Evolutionary conservation across 1,140 invertebrate species (phyloP), one percentile per base, ranked within the genome.

Genomic region (Solenopsis fugax): DNA sequence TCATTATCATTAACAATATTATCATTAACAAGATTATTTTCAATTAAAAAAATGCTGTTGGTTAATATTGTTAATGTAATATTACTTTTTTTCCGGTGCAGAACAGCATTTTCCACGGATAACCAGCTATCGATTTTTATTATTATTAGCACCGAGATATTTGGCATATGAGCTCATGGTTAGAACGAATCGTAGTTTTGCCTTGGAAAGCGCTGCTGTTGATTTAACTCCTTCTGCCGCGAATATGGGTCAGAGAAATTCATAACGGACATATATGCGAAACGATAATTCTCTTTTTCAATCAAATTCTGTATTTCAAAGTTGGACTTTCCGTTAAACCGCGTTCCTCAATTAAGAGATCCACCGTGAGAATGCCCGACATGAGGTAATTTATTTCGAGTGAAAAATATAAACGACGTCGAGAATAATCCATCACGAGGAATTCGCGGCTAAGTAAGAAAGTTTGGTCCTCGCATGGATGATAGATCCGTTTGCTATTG

Each of bases 231-330:
- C 7, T 50, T 60, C n/a, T 18, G 16, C 3, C 41, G 21, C 41
- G 24, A 37, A 82, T 73, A 48, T 18, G 18, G 24, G 24, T 82
- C 78, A 58, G 67, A 48, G 18, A 75, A 84, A 75, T 84, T 56
- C 52, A 58, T 58, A 45, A 50, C 52, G 29, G n/a, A n/a, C 29
- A 29, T 29, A 29, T 29, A 29, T 29, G 56, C 54, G 29, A 60
- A 60, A 84, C 54, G 69, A 60, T 84, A 84, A 84, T 75, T 73
- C 80, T n/a, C 54, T 84, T 84, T 75, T 75, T 73, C 80, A 73
- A 84, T 84, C 41, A 84, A 75, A 75, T 60, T 34, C 24, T 10
- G 41, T 10, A 72, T 45, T 73, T 60, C 69, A 21, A 84, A 73
- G 41, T 50, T 58, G 56, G 50, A 37, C 48, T 84, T 29, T 21